phyloP scores from a whole-genome alignment of 2,888 invertebrate genomes.

The Cosmia trapezina region DNA sequence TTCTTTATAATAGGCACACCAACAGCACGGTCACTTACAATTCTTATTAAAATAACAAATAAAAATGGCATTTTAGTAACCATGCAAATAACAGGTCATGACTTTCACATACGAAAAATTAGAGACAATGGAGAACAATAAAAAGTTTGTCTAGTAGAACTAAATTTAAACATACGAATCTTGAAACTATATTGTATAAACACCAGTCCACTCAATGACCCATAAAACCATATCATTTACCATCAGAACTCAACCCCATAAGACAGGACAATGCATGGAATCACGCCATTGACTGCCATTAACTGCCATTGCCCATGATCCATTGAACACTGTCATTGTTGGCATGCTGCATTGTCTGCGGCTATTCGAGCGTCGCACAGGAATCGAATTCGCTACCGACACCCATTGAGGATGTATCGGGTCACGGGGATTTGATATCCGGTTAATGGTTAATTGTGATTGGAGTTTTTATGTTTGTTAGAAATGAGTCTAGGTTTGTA shows the following conservation, averaged over 20 bases:
- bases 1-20: no score
- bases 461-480: conserved; percentile 3
- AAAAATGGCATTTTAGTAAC: no score
- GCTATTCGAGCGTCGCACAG: conserved; percentile 61
- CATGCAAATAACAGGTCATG: no score
- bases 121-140: no score
- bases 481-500: background rate
- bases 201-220: background rate
- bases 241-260: conserved; percentile 9
- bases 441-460: conserved; percentile 35
- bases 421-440: conserved; percentile 60
- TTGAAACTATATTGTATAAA: no score
- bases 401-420: conserved; percentile 65
- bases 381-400: conserved; percentile 68
- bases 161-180: no score
- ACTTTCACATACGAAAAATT: no score
- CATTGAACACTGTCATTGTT: conserved; percentile 59
- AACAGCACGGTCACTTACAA: no score
- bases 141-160: no score
- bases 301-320: conserved; percentile 41
- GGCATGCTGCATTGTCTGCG: conserved; percentile 57
- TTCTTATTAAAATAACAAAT: no score
- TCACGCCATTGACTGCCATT: conserved; percentile 37
- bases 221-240: conserved; percentile 10
- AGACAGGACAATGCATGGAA: conserved; percentile 50